Conservation (phyloP, 2,888 invertebrate species). For the Parelbella ahira region DNA sequence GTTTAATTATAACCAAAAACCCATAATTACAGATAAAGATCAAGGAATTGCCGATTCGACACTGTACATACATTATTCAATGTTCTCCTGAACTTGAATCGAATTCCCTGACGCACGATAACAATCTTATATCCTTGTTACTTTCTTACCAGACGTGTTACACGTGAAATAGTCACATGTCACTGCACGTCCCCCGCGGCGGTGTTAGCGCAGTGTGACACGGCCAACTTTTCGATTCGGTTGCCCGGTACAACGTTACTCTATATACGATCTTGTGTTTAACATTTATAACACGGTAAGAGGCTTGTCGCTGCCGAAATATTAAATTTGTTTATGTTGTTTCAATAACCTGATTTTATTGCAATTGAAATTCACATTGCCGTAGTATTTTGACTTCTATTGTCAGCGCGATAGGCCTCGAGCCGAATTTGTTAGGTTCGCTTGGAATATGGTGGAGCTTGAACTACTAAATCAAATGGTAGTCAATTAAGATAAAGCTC, state of each 20-base stretch:
- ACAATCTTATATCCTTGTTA: conserved; percentile 74
- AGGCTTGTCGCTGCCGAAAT: conserved; percentile 25
- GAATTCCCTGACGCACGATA: conserved; percentile 53
- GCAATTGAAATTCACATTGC: neutral
- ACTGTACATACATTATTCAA: conserved; percentile 24
- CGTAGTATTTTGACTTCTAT: conserved; percentile 4
- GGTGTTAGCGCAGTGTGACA: conserved; percentile 23
- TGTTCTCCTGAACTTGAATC: conserved; percentile 49
- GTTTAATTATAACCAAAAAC: conserved; percentile 34
- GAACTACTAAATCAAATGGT: conserved; percentile 73
- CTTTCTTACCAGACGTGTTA: conserved; percentile 62
- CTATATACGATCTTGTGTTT: conserved; percentile 14
- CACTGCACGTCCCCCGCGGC: conserved; percentile 68
- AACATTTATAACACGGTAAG: conserved; percentile 23
- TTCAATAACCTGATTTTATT: neutral
- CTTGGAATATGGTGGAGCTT: conserved; percentile 37
- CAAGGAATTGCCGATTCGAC: conserved; percentile 36
- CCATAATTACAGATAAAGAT: conserved; percentile 38
- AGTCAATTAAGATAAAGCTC: conserved; percentile 78
- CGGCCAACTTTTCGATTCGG: conserved; percentile 13
- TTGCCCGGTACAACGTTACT: conserved; percentile 2
- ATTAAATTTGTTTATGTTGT: conserved; percentile 24
- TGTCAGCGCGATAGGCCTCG: neutral
- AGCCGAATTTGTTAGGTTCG: neutral
- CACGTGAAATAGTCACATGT: conserved; percentile 67